Base-by-base conservation (phyloP, 2,113 vertebrate species). In the Balaenoptera acutorostrata region DNA sequence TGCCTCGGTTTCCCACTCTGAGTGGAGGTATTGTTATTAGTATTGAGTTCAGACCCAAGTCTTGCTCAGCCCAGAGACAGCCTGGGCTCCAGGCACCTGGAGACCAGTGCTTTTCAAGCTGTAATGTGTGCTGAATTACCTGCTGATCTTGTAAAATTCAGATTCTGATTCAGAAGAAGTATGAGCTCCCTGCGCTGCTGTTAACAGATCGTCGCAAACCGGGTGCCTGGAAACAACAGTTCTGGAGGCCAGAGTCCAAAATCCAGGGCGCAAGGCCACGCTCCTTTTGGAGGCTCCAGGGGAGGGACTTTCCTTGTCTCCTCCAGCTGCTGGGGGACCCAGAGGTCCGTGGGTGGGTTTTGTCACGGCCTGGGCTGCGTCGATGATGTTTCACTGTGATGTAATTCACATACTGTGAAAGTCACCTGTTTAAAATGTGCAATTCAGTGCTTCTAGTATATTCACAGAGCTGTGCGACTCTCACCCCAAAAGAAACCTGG, bases 101-200 rank as follows among this genome's bases (percentile, higher is more conserved):
- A 46, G 17, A 13, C 1, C 1, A 12, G 61, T 0, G 3, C 20
- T 5, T 14, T 25, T 49, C 57, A 18, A 14, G 18, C 29, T 0
- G 3, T 15, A 0, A 39, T 2, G 1, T 0, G 27, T 1, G 0
- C 8, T 0, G 14, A 6, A 6, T 14, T 2, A 1, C 18, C 41
- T 2, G 3, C 77, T 72, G 83, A 7, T 41, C 74, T 31, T 20
- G 23, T 21, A 15, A 27, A 46, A 4, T 3, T 15, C 61, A 18
- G 6, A 2, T 8, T 64, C 25, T 2, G 29, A 21, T 4, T 29
- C 27, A 1, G 29, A 10, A 39, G 33, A 3, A 8, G 31, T 8
- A 0, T 8, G 25, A 13, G 44, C 20, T 20, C 17, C 27, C 75
- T 2, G 9, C 1, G 23, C n/a, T 6, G 39, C 72, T 1, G 12